Percentiles rank a stretch among this genome's conserved stretches.
phyloP scores from a whole-genome alignment of 2,888 invertebrate species.

The Lepetodrilus schrolli region DNA sequence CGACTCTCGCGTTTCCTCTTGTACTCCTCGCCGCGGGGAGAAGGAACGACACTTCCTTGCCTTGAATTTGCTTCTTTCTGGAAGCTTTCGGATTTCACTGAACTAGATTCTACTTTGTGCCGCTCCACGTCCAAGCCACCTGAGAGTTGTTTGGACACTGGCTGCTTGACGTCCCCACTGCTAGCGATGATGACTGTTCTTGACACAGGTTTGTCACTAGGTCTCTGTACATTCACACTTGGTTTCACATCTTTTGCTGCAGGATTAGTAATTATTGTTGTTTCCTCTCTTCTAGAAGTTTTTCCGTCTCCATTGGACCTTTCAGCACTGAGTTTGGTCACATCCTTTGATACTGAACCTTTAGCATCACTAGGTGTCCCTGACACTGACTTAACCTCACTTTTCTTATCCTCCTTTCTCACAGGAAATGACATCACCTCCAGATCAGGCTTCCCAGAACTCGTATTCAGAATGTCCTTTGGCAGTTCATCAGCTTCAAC shows the following conservation, averaged over 20 bases:
- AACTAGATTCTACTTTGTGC: neutral
- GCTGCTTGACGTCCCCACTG: neutral
- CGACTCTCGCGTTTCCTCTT: constrained; percentile 55
- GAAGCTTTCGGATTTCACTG: constrained; percentile 8
- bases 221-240: neutral
- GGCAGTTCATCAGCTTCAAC: neutral
- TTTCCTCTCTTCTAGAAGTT: no score
- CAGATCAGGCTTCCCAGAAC: neutral
- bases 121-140: constrained; percentile 23
- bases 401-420: constrained; percentile 26
- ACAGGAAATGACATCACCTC: neutral
- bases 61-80: constrained; percentile 30
- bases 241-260: neutral
- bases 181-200: neutral
- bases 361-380: neutral
- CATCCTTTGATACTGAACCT: neutral
- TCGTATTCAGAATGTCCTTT: neutral
- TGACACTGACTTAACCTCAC: constrained; percentile 12
- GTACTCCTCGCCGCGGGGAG: constrained; percentile 65
- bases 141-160: neutral
- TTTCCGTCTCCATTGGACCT: no score
- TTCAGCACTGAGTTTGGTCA: neutral
- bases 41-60: constrained; percentile 30
- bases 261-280: no score
- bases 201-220: neutral